A percentile compares a stretch with the other conserved stretches of the same genome.
Evolutionary conservation across 1,140 invertebrate species (phyloP).

Genomic region (Drosophila miranda): DNA sequence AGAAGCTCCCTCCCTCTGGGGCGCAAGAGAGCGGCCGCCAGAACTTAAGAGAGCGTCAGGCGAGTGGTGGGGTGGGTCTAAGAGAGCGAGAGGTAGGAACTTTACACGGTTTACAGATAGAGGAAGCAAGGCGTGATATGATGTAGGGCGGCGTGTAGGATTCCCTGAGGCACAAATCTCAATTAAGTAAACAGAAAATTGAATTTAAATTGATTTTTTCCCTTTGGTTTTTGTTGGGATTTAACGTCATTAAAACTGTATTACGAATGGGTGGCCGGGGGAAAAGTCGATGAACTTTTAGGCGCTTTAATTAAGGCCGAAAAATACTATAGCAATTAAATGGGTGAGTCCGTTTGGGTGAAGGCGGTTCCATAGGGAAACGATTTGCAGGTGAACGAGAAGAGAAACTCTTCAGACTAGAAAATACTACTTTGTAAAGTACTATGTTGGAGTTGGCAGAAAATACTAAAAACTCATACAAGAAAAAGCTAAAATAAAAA

Average conservation of each 20-base stretch:
- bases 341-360: constrained; percentile 5
- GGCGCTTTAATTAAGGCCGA: constrained; percentile 49
- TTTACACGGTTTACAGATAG: constrained; percentile 10
- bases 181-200: constrained; percentile 63
- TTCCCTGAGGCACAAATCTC: constrained; percentile 18
- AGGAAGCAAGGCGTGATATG: background rate
- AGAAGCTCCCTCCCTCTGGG: constrained; percentile 37
- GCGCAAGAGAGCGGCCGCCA: constrained; percentile 11
- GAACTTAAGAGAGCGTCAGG: constrained; percentile 34
- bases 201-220: constrained; percentile 54
- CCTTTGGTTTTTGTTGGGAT: constrained; percentile 14
- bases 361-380: background rate
- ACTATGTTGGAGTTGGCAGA: too few relatives aligned
- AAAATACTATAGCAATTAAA: constrained; percentile 51
- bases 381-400: too few relatives aligned
- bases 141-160: background rate
- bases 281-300: constrained; percentile 59
- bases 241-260: constrained; percentile 57
- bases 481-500: too few relatives aligned
- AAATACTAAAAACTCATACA: too few relatives aligned
- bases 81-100: constrained; percentile 3
- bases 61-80: constrained; percentile 17
- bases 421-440: too few relatives aligned
- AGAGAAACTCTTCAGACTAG: too few relatives aligned
- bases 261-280: constrained; percentile 8